phyloP scores from a whole-genome alignment of 2,797 vertebrate genomes.

The Limosa lapponica region DNA sequence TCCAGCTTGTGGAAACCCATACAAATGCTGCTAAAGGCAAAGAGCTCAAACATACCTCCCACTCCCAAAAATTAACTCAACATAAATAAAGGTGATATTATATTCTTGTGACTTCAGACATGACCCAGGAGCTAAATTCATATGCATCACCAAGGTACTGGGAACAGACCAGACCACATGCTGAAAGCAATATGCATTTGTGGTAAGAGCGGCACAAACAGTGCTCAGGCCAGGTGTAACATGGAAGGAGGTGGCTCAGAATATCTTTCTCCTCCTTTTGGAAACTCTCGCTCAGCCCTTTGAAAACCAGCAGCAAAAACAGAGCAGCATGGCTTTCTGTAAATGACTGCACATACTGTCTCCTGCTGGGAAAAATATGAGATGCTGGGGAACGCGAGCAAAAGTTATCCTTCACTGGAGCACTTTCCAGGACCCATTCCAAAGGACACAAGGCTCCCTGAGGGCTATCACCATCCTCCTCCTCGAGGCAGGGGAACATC shows the following conservation, averaged over 20 bases:
- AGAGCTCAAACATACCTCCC: not conserved
- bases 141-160: not conserved
- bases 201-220: not conserved
- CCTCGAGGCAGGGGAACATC: not conserved
- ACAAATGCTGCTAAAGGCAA: not conserved
- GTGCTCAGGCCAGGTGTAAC: not conserved
- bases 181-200: not conserved
- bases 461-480: conserved; percentile 20
- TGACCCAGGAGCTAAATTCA: not conserved
- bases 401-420: conserved; percentile 47
- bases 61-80: not conserved
- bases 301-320: conserved; percentile 52
- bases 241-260: conserved; percentile 13
- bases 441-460: conserved; percentile 29
- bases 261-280: not conserved
- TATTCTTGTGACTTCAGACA: not conserved
- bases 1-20: not conserved
- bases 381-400: conserved; percentile 1
- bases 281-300: not conserved
- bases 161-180: not conserved
- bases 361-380: conserved; percentile 67
- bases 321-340: conserved; percentile 28
- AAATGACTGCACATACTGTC: conserved; percentile 36
- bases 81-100: not conserved
- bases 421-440: conserved; percentile 66